Evolutionary conservation across 2,797 vertebrate genomes (phyloP).

Genomic region (Phrynocephalus vlangalii): DNA sequence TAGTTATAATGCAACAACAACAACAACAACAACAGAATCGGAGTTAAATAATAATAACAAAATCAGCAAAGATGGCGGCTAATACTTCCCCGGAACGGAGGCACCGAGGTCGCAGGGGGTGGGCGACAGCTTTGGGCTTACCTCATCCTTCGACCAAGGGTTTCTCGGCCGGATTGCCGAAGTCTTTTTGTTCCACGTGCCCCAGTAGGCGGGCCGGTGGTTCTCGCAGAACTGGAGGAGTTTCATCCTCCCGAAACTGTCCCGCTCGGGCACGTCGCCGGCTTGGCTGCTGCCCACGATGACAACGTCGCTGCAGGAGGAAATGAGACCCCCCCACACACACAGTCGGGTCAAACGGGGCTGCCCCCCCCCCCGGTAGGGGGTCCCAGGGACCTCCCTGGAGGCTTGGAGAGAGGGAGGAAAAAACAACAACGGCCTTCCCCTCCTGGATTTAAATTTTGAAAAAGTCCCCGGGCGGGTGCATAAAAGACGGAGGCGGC

Average conservation of each 20-base stretch:
- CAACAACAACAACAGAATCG: too few species aligned
- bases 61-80: too few species aligned
- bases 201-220: conserved; percentile 98
- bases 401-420: fast-evolving
- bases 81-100: too few species aligned
- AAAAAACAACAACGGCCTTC: too few species aligned
- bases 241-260: conserved; percentile 91
- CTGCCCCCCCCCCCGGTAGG: fast-evolving
- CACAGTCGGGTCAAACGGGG: fast-evolving
- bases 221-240: conserved; percentile 94
- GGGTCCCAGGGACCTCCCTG: neutral
- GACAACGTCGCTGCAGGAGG: conserved; percentile 79
- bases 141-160: conserved; percentile 89
- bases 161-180: conserved; percentile 81
- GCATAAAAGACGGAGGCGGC: neutral
- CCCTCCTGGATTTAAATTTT: neutral
- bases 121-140: conserved; percentile 57
- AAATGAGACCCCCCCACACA: neutral
- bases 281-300: conserved; percentile 79
- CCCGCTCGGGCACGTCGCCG: conserved; percentile 80
- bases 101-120: neutral
- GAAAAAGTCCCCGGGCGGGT: neutral
- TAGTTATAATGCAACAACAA: too few species aligned
- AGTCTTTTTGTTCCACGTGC: conserved; percentile 92
- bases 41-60: too few species aligned